Conservation (phyloP, 2,888 invertebrate genomes). For the Drosophila barbarae region DNA sequence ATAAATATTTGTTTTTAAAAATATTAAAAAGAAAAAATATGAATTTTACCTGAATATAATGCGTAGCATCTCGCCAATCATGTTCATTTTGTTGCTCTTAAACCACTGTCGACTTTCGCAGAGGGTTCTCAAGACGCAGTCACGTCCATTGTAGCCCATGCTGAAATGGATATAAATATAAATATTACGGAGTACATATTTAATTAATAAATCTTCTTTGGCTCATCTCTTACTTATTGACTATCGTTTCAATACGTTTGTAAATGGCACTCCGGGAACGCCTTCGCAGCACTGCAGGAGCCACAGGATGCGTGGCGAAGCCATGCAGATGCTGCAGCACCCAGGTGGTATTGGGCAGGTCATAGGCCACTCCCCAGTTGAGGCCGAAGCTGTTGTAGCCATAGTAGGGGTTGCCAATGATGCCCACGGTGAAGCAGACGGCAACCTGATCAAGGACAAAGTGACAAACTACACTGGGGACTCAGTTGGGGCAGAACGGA, state of each 20-base stretch:
- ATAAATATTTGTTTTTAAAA: constrained; percentile 60
- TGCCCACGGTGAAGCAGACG: constrained; percentile 83
- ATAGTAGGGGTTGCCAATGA: constrained; percentile 82
- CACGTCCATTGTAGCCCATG: constrained; percentile 88
- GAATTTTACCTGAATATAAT: constrained; percentile 85
- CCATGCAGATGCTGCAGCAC: constrained; percentile 78
- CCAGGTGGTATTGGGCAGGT: constrained; percentile 82
- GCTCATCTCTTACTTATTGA: constrained; percentile 82
- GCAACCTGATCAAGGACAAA: constrained; percentile 78
- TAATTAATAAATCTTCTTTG: not conserved
- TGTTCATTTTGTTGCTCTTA: constrained; percentile 83
- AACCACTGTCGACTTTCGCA: constrained; percentile 88
- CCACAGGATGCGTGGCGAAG: constrained; percentile 60
- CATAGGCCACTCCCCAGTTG: constrained; percentile 86
- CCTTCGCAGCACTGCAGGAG: constrained; percentile 81
- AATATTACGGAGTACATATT: not conserved
- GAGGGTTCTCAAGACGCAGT: constrained; percentile 86
- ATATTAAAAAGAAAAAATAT: no score
- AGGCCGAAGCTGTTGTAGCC: constrained; percentile 84
- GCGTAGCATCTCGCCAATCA: constrained; percentile 86
- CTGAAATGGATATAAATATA: constrained; percentile 79
- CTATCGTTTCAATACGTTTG: constrained; percentile 79
- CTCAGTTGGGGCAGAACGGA: not conserved
- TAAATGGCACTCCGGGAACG: constrained; percentile 75
- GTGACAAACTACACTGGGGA: constrained; percentile 19